Conservation (phyloP, 2,797 vertebrate species). For the Allobates femoralis region DNA sequence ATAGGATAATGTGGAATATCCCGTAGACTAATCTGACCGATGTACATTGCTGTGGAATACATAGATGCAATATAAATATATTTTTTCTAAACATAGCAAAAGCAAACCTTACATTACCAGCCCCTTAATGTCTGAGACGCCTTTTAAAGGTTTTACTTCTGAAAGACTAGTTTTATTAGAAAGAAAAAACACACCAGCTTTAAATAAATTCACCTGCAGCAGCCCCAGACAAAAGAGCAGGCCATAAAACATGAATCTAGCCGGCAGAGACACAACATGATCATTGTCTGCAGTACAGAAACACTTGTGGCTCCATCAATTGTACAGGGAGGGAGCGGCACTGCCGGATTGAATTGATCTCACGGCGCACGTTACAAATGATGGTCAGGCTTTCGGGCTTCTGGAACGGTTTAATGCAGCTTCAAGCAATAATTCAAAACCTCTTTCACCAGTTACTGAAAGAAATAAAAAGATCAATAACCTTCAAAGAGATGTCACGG, state of each 20-base stretch:
- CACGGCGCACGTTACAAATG: slow-evolving; percentile 7
- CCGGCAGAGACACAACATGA: background rate
- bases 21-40: too few relatives aligned
- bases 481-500: background rate
- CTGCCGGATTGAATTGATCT: slow-evolving; percentile 14
- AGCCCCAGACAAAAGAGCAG: background rate
- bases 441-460: background rate
- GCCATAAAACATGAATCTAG: background rate
- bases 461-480: background rate
- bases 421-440: background rate
- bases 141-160: too few relatives aligned
- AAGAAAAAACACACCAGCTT: too few relatives aligned
- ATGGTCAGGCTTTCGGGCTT: background rate
- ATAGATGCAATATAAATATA: too few relatives aligned
- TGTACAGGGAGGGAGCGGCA: background rate
- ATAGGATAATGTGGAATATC: too few relatives aligned
- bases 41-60: too few relatives aligned
- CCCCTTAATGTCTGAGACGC: too few relatives aligned
- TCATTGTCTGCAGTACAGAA: background rate
- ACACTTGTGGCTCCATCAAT: slow-evolving; percentile 6
- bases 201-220: background rate
- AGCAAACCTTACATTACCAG: too few relatives aligned
- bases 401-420: slow-evolving; percentile 1
- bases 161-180: too few relatives aligned
- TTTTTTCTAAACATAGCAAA: too few relatives aligned